A percentile compares a stretch with the other conserved stretches of the same genome.
Conservation (phyloP, 2,113 vertebrate species). For the Potamarius usumacintae region DNA sequence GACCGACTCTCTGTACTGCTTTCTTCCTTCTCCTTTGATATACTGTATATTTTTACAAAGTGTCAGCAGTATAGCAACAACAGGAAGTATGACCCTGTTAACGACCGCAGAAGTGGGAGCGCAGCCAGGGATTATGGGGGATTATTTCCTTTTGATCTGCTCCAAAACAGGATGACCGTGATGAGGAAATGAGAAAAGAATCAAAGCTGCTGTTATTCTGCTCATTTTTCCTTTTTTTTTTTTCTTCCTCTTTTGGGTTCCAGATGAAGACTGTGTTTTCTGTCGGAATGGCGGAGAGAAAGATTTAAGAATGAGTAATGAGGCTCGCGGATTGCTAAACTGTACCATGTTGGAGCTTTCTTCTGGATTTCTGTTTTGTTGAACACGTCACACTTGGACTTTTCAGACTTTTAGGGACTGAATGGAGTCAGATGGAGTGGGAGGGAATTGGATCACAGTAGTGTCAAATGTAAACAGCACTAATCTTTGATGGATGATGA, state of each 20-base stretch:
- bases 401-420: not conserved
- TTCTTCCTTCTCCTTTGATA: too few relatives aligned
- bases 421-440: not conserved
- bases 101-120: slow-evolving; percentile 43
- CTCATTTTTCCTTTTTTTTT: not conserved
- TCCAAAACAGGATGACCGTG: slow-evolving; percentile 41
- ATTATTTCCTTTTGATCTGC: slow-evolving; percentile 58
- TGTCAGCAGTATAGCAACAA: slow-evolving; percentile 27
- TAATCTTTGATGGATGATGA: not conserved
- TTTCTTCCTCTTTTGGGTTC: not conserved
- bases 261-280: not conserved
- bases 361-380: not conserved
- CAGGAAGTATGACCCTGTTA: slow-evolving; percentile 35
- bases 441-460: not conserved
- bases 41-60: not conserved
- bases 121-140: slow-evolving; percentile 52
- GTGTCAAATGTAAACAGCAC: not conserved
- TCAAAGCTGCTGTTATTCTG: slow-evolving; percentile 15
- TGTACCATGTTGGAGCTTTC: not conserved
- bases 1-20: too few relatives aligned
- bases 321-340: not conserved
- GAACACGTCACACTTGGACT: not conserved
- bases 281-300: not conserved
- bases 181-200: slow-evolving; percentile 35
- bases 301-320: not conserved